These are phyloP conservation scores for Spodoptera picta DNA, from an alignment of 2,888 invertebrate species.

Conservation along the genomic window DNA sequence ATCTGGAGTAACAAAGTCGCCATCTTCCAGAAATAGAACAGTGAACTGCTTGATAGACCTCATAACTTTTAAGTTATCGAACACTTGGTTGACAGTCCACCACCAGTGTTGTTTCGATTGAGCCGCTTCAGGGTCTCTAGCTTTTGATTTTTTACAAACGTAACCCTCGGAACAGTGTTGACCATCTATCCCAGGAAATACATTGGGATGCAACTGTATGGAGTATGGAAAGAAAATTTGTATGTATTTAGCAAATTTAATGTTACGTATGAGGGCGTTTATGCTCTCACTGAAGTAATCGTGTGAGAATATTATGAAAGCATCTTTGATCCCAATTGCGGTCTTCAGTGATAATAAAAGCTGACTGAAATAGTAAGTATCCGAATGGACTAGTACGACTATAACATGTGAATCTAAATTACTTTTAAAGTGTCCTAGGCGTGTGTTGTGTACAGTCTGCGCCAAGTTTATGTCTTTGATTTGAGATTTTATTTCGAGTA, in stretches of 20 bases:
- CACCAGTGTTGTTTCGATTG: conserved; percentile 72
- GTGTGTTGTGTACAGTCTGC: conserved; percentile 56
- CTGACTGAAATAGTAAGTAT: conserved; percentile 55
- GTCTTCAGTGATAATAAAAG: conserved; percentile 59
- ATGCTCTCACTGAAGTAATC: conserved; percentile 54
- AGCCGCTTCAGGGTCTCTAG: conserved; percentile 52
- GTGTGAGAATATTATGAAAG: conserved; percentile 66
- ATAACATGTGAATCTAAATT: conserved; percentile 48
- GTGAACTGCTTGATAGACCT: conserved; percentile 46
- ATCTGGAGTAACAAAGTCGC: conserved; percentile 66
- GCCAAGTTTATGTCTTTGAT: conserved; percentile 58
- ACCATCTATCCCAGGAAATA: conserved; percentile 65
- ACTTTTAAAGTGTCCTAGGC: conserved; percentile 21
- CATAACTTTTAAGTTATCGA: conserved; percentile 58
- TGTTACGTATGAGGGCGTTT: conserved; percentile 47
- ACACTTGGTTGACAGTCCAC: conserved; percentile 70
- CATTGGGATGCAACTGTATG: conserved; percentile 64
- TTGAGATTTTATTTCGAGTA: conserved; percentile 51
- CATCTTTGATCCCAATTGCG: conserved; percentile 57
- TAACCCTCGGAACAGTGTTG: conserved; percentile 60
- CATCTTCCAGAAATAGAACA: conserved; percentile 62
- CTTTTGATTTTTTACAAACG: conserved; percentile 52
- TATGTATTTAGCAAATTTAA: conserved; percentile 51
- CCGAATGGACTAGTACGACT: conserved; percentile 68
- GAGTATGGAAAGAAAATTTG: conserved; percentile 67